Conservation (phyloP, 1,140 invertebrate species). For the Catajapyx aquilonaris region DNA sequence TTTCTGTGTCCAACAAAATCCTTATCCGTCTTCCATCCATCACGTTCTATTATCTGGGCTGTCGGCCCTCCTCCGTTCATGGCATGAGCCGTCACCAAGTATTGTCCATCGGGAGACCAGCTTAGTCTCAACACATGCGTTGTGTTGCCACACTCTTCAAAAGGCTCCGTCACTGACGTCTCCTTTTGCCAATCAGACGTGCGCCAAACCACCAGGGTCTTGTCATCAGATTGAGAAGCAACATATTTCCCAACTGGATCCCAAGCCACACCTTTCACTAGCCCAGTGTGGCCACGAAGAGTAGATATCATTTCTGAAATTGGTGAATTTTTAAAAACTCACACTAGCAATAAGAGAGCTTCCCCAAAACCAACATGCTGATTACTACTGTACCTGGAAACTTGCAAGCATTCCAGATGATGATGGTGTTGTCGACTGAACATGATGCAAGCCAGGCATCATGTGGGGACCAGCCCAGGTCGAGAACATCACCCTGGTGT, state of each 20-base stretch:
- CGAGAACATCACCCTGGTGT: slow-evolving; percentile 78
- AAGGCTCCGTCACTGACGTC: slow-evolving; percentile 67
- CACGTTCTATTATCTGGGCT: slow-evolving; percentile 75
- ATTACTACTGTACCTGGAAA: slow-evolving; percentile 40
- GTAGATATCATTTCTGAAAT: slow-evolving; percentile 38
- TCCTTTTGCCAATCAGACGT: slow-evolving; percentile 83
- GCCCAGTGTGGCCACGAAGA: slow-evolving; percentile 71
- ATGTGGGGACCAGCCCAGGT: slow-evolving; percentile 85
- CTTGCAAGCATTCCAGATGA: slow-evolving; percentile 86
- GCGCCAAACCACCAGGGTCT: slow-evolving; percentile 79
- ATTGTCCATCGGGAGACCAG: slow-evolving; percentile 96
- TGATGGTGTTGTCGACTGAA: slow-evolving; percentile 88
- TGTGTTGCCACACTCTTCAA: slow-evolving; percentile 81
- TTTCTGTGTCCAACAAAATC: slow-evolving; percentile 96
- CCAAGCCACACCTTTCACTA: slow-evolving; percentile 96
- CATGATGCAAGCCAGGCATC: slow-evolving; percentile 84
- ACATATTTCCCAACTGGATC: slow-evolving; percentile 94
- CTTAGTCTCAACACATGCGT: slow-evolving; percentile 79
- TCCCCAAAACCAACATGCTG: no score
- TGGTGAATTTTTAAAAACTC: no score
- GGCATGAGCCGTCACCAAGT: slow-evolving; percentile 87
- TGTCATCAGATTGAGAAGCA: slow-evolving; percentile 91
- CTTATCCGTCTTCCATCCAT: slow-evolving; percentile 76
- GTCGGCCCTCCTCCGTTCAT: slow-evolving; percentile 95
- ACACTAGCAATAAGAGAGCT: no score